Evolutionary conservation across 2,888 invertebrate genomes (phyloP), one percentile per base, ranked within the genome.

Genomic region (Oscheius onirici): DNA sequence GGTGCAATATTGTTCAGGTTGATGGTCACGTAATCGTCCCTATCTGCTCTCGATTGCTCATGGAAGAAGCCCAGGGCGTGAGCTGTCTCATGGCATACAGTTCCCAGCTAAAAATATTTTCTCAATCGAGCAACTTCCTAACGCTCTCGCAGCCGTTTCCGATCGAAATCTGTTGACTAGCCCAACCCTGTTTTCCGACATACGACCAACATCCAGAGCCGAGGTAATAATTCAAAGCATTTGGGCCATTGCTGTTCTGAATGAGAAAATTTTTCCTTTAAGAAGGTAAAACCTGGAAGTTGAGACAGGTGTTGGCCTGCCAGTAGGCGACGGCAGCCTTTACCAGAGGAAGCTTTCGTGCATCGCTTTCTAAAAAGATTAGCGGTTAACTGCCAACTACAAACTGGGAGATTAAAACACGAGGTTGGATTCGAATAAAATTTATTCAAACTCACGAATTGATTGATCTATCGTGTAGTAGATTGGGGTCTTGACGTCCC

Each of bases 141-240:
- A 79, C 79, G 41, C 46, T 49, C 55, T 75, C 75, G 57, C 79
- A 79, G 43, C 69, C 77, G 13, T 72, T 69, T 6, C 79, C 79
- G 28, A 79, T 76, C 1, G 79, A 77, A 1, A 79, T 73, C 43
- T 75, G 49, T 51, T 79, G 79, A 43, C 67, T 71, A 11, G 73
- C 34, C 40, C 44, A 65, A 11, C 60, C 57, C 46, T 79, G 77
- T 40, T 77, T 79, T 22, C 79, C 79, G 0, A 79, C 77, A 60
- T 77, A 79, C 1, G 79, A 79, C 79, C 79, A 79, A 61, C 79
- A 79, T 5, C 79, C 79, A 2, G 71, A 73, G 1, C 75, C 77
- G 6, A 58, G 22, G 5, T 75, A 75, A 28, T 76, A 28, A 15
- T 60, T 75, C 1, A 79, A 71, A 3, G 74, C 60, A 46, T 77